Base-by-base conservation (phyloP, 2,888 invertebrate genomes). In the Philereme transversata region DNA sequence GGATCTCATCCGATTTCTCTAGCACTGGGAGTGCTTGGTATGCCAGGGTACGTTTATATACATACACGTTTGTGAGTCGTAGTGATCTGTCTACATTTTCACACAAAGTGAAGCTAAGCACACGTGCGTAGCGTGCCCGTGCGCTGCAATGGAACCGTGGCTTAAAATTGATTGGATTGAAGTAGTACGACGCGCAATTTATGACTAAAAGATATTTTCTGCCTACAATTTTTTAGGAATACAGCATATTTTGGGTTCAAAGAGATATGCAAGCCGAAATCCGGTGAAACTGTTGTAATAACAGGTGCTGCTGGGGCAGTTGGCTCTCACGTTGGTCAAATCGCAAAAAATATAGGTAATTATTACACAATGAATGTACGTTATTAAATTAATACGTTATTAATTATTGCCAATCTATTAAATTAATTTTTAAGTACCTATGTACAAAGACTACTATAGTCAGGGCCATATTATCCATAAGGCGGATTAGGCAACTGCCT, bases 251-350 rank as follows among this genome's bases (percentile, higher is more conserved):
- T 96, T 84, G 97, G 96, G 0, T 86, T 96, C 8, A 82, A 95
- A 65, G 95, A 96, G 70, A 86, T 96, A 61, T 96, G 96, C 67
- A 81, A 94, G 62, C 96, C 96, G 3, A 95, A 96, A 83, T 71
- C 92, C 4, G 96, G 95, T 7, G 96, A 97, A 82, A 95, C 95
- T 0, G 93, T 97, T 9, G 94, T 95, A 1, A 94, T 97, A 1
- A 95, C 94, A 36, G 95, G 95, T 5, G 97, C 96, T 9, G 96
- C 95, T 33, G 97, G 97, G 11, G 96, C 96, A 43, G 96, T 97
- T 9, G 97, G 97, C 5, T 95, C 94, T 61, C 93, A 95, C 51
- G 96, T 96, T 35, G 96, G 96, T 3, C 97, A 97, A 89, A 95
- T 97, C 65, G 97, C 94, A 1, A 96, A 96, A 87, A 93, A 95